Conservation (phyloP, 2,888 invertebrate genomes). For the Epiblema foenella region DNA sequence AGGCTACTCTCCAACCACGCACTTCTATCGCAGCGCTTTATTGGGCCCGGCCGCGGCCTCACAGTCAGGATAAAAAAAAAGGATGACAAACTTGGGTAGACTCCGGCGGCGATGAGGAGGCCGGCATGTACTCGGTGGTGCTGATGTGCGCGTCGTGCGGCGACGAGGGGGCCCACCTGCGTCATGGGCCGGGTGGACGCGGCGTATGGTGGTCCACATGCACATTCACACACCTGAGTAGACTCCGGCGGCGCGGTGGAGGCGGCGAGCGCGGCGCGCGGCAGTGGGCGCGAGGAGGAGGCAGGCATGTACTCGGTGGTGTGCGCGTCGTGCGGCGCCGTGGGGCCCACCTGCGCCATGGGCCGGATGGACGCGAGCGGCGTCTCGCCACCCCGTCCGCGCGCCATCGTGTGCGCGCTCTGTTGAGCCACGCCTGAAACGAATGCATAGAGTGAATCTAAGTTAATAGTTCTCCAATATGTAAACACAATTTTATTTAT, state of each 20-base stretch:
- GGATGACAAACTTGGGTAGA: constrained; percentile 63
- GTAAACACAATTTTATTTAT: too few relatives aligned
- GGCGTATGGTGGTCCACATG: too few relatives aligned
- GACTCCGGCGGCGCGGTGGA: constrained; percentile 85
- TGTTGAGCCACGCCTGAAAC: constrained; percentile 75
- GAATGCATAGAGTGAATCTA: background rate
- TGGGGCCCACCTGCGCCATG: constrained; percentile 93
- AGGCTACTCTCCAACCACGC: too few relatives aligned
- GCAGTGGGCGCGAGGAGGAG: constrained; percentile 88
- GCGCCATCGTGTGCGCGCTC: constrained; percentile 80
- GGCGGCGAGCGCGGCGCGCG: constrained; percentile 87
- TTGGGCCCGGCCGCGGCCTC: too few relatives aligned
- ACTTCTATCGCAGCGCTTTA: too few relatives aligned
- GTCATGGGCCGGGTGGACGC: too few relatives aligned
- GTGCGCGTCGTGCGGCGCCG: constrained; percentile 86
- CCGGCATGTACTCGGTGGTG: constrained; percentile 92
- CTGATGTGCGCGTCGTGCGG: constrained; percentile 86
- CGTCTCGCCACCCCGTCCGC: constrained; percentile 91
- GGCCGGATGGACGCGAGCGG: constrained; percentile 96
- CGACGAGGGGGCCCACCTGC: constrained; percentile 92
- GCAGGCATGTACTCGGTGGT: constrained; percentile 94
- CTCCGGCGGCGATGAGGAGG: constrained; percentile 89
- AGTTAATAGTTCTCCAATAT: too few relatives aligned
- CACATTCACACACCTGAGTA: constrained; percentile 57
- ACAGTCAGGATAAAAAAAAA: too few relatives aligned